Evolutionary conservation across 2,888 invertebrate species (phyloP).

Genomic region (Drosophila cognata): DNA sequence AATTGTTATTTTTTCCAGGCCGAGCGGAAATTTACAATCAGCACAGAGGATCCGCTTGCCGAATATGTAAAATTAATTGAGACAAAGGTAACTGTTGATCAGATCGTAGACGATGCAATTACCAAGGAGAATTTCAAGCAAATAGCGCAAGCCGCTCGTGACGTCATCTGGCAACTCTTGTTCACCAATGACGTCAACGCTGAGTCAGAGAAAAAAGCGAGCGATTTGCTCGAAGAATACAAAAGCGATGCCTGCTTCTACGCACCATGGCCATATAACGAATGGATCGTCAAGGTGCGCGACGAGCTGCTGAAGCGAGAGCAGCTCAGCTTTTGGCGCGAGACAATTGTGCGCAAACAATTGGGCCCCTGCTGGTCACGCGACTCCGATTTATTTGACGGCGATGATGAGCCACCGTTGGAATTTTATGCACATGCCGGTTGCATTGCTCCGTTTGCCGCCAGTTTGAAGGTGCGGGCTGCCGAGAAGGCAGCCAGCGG

Average conservation of each 20-base stretch:
- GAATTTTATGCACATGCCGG: slow-evolving; percentile 76
- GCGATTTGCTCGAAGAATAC: slow-evolving; percentile 68
- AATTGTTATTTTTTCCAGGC: neutral
- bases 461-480: slow-evolving; percentile 60
- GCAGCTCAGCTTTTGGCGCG: slow-evolving; percentile 75
- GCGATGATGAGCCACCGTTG: slow-evolving; percentile 70
- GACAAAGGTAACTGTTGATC: slow-evolving; percentile 61
- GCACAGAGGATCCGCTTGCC: slow-evolving; percentile 45
- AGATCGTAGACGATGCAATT: slow-evolving; percentile 60
- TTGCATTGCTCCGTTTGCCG: slow-evolving; percentile 64
- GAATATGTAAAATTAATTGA: slow-evolving; percentile 73
- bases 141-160: slow-evolving; percentile 61
- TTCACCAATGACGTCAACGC: slow-evolving; percentile 52
- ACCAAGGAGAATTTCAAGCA: slow-evolving; percentile 63
- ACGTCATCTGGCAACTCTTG: slow-evolving; percentile 76
- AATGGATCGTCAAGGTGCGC: slow-evolving; percentile 77
- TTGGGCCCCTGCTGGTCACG: slow-evolving; percentile 77
- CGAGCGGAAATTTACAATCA: slow-evolving; percentile 31
- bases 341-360: slow-evolving; percentile 64
- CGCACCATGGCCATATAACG: slow-evolving; percentile 77
- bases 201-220: slow-evolving; percentile 68
- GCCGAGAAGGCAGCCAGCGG: slow-evolving; percentile 17
- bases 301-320: slow-evolving; percentile 63
- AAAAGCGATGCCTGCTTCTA: slow-evolving; percentile 84
- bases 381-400: slow-evolving; percentile 78